Base-by-base conservation (phyloP, 2,113 vertebrate species). In the Pipra filicauda region DNA sequence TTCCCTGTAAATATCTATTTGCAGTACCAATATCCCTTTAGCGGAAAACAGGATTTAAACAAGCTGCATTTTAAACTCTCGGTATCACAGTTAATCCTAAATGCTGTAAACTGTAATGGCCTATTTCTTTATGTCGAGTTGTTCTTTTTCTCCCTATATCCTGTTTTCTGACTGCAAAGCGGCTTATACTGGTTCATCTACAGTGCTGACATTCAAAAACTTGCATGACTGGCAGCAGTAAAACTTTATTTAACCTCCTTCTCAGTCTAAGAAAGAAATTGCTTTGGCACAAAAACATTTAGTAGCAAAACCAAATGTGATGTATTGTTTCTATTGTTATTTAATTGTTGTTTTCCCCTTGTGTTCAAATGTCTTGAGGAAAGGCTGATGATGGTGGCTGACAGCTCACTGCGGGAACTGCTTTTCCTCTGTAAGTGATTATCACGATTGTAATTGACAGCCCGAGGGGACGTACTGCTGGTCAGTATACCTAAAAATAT, bases 21-120 rank as follows among this genome's bases (percentile, higher is more conserved):
- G 51, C 67, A 66, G 51, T 30, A 64, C 62, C 21, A 70, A 33
- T 85, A 71, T 57, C 59, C 11, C 35, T 73, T 85, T 48, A 91
- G 88, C 64, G 91, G 82, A 91, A 96, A 96, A 95, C 59, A 89
- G 81, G 93, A 96, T 96, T 95, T 93, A 51, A 8, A 44, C 46
- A 93, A 84, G 46, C 67, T 96, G 43, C 51, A 12, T 93, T 94
- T 95, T 88, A 85, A 91, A 71, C 48, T 86, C 57, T 28, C 61
- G 72, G 39, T 80, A 77, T 59, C 64, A 46, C 7, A 35, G 85
- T 66, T 95, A 96, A 96, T 96, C 85, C 90, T 94, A 91, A 84
- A 64, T 74, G 33, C 88, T 96, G 64, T 90, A 80, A 96, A 85
- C 67, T 59, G 88, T 88, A 93, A 88, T 55, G 59, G 27, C 79